Evolutionary conservation across 2,888 invertebrate species (phyloP), one percentile per base, ranked within the genome.

Genomic region (Lasioglossum vierecki): DNA sequence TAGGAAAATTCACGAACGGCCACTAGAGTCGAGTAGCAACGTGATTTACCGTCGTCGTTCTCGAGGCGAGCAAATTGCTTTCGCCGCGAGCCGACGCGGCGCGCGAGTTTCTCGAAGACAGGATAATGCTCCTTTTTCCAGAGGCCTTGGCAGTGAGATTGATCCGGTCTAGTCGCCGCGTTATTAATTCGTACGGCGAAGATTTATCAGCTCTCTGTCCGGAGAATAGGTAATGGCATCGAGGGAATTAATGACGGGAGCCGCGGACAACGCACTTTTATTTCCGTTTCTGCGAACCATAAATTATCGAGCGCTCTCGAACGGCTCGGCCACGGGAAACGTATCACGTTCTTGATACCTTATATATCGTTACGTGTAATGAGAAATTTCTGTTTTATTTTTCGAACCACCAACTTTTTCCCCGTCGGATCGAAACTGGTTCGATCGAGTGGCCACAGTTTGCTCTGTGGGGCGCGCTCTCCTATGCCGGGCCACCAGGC

Each of bases 101-200:
- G 72, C 74, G 68, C 74, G 68, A 76, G 80, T 83, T 87, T 77
- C 81, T 71, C 81, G 87, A 80, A 82, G 83, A 78, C 49, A 68
- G 72, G 78, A 80, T 82, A 88, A 86, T 80, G 60, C 78, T 75
- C 66, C 71, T 73, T 49, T 60, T 66, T 57, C 68, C 26, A 30
- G 22, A 22, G 72, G 53, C 90, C 90, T 88, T 88, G 86, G 82
- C 89, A 90, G 82, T 89, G 88, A 90, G 78, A 81, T 76, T 76
- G 82, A 86, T 84, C 88, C 86, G 76, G 82, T 83, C 81, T 72
- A 44, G 71, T 76, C 85, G 79, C 46, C 53, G 77, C 60, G 82
- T 82, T 85, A 74, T 90, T 82, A 90, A 84, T 83, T 88, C 71
- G 70, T 74, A 68, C 82, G 49, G 74, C 1, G 39, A 76, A 83